A percentile compares a stretch with the other conserved stretches of the same genome.
phyloP scores from a whole-genome alignment of 2,113 vertebrate species.

The Rhinoderma darwinii region DNA sequence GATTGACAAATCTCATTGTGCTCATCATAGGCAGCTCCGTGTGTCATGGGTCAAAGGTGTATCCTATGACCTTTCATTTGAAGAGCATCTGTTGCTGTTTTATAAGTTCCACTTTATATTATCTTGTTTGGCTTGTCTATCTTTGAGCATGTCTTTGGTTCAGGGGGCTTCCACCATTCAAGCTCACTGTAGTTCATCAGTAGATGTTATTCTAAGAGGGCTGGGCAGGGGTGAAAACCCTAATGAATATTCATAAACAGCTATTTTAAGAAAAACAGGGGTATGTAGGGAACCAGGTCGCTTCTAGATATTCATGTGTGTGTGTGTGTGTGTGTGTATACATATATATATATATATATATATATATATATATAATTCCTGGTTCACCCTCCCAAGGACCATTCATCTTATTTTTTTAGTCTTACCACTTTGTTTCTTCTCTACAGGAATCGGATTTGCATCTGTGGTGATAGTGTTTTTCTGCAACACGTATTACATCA shows the following conservation, averaged over 20 bases:
- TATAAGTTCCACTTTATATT: background rate
- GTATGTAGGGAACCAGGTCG: background rate
- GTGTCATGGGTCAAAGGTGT: background rate
- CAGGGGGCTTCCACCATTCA: background rate
- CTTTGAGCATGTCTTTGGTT: background rate
- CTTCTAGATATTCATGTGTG: background rate
- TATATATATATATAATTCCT: background rate
- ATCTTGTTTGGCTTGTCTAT: background rate
- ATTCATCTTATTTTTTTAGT: too few species aligned
- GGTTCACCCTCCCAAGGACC: background rate
- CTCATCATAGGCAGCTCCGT: background rate
- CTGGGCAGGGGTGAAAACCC: background rate
- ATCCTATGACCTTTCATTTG: background rate
- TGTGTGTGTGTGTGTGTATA: too few species aligned
- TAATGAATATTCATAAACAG: background rate
- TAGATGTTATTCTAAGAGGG: background rate
- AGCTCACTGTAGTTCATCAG: background rate
- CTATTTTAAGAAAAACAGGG: too few species aligned
- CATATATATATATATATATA: background rate
- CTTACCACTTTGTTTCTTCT: background rate
- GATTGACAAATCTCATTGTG: background rate
- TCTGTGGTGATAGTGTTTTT: slow-evolving; percentile 86
- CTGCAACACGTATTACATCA: slow-evolving; percentile 86
- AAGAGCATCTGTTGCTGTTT: background rate
- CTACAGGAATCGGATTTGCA: slow-evolving; percentile 75